Evolutionary conservation across 1,140 invertebrate species (phyloP).

Genomic region (Trichoplusia ni): DNA sequence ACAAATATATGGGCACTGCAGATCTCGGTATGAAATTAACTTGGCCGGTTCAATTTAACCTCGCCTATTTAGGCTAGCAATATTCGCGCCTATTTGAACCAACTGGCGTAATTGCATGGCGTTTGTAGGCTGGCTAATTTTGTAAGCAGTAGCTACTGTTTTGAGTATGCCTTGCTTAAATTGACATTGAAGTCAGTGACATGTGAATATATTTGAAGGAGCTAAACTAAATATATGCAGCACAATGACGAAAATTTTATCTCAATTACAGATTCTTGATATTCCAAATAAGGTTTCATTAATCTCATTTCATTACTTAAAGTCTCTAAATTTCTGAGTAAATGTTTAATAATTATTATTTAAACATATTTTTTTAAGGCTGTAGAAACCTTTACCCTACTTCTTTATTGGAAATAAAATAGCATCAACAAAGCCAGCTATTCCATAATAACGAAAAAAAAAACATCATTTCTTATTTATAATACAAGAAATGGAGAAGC

Average conservation of each 20-base stretch:
- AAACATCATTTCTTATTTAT: conserved; percentile 11
- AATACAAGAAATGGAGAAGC: neutral
- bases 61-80: neutral
- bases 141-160: neutral
- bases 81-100: conserved; percentile 5
- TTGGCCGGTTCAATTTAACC: neutral
- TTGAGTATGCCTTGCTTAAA: neutral
- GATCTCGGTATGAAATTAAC: neutral
- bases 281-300: too few relatives aligned
- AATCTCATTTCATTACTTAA: too few relatives aligned
- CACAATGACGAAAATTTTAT: too few relatives aligned
- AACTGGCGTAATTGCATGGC: neutral
- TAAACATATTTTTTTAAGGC: too few relatives aligned
- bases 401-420: too few relatives aligned
- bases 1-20: conserved; percentile 2
- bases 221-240: too few relatives aligned
- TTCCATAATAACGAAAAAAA: conserved; percentile 4
- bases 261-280: too few relatives aligned
- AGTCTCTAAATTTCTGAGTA: too few relatives aligned
- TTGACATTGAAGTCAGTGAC: too few relatives aligned
- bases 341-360: too few relatives aligned
- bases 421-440: neutral
- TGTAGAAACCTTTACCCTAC: too few relatives aligned
- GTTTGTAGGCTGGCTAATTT: neutral
- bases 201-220: too few relatives aligned